phyloP scores from a whole-genome alignment of 2,888 invertebrate genomes.

The Nezara viridula region DNA sequence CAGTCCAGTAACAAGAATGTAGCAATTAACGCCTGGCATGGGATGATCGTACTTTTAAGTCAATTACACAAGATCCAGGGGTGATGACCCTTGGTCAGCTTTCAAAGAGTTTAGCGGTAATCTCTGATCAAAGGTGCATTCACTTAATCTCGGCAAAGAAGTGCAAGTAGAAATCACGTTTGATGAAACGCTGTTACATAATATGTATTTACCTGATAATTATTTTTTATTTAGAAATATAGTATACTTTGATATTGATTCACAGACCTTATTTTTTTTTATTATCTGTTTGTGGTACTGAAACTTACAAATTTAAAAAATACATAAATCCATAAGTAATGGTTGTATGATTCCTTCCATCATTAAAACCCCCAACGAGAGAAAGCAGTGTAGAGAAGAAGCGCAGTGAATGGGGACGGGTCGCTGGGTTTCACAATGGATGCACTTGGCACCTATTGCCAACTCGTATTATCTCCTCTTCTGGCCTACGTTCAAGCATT shows the following conservation, averaged over 20 bases:
- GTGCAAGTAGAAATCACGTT: not conserved
- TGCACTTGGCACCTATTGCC: not conserved
- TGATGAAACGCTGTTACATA: not conserved
- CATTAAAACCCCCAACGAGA: not conserved
- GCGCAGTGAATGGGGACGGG: not conserved
- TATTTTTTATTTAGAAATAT: not conserved
- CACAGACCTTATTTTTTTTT: not conserved
- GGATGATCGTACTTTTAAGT: no score
- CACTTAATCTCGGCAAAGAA: not conserved
- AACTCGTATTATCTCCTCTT: not conserved
- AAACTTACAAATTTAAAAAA: not conserved
- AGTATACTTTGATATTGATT: no score
- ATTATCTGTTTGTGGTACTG: not conserved
- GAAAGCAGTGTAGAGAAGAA: not conserved
- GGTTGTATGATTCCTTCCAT: not conserved
- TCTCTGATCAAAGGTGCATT: not conserved
- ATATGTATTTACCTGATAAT: not conserved
- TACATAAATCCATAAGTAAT: not conserved
- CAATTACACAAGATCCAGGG: not conserved
- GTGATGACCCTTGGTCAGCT: not conserved
- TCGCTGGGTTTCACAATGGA: not conserved
- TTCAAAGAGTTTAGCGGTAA: not conserved
- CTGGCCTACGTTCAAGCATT: not conserved
- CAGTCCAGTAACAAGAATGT: no score
- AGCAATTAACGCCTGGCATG: no score